Conservation (phyloP, 2,888 invertebrate genomes). For the Pollenia amentaria region DNA sequence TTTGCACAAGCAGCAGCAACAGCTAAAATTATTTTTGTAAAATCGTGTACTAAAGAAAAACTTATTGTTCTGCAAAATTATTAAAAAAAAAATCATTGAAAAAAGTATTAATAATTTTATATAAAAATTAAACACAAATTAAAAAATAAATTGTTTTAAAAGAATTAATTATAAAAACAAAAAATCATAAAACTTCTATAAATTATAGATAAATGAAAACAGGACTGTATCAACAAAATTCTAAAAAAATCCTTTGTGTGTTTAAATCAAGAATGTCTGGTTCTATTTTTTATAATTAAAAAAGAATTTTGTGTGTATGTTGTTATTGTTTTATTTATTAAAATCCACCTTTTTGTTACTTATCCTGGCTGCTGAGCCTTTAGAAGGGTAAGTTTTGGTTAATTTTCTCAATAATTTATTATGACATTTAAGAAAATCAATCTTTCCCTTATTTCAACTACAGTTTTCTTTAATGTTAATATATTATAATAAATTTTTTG, state of each 20-base stretch:
- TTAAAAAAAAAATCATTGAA: background rate
- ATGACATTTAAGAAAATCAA: background rate
- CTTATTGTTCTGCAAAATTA: background rate
- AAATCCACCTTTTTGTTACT: background rate
- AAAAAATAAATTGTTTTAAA: background rate
- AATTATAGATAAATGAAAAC: background rate
- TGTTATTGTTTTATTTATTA: slow-evolving; percentile 23
- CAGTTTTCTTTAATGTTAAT: too few species aligned
- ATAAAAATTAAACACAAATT: background rate
- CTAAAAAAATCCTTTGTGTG: slow-evolving; percentile 37
- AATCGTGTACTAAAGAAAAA: slow-evolving; percentile 34
- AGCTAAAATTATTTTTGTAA: slow-evolving; percentile 56
- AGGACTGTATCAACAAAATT: background rate
- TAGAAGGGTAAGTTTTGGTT: background rate
- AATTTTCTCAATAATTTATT: background rate
- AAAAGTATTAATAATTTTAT: background rate
- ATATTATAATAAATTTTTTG: background rate
- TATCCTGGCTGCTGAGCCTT: background rate
- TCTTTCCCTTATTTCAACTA: too few species aligned
- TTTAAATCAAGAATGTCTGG: slow-evolving; percentile 55
- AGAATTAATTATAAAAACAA: background rate
- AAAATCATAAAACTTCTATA: background rate
- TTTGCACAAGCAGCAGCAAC: slow-evolving; percentile 64
- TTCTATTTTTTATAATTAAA: slow-evolving; percentile 30
- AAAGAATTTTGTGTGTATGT: slow-evolving; percentile 14